Evolutionary conservation across 2,113 vertebrate genomes (phyloP), one percentile per base, ranked within the genome.

Genomic region (Odocoileus virginianus): DNA sequence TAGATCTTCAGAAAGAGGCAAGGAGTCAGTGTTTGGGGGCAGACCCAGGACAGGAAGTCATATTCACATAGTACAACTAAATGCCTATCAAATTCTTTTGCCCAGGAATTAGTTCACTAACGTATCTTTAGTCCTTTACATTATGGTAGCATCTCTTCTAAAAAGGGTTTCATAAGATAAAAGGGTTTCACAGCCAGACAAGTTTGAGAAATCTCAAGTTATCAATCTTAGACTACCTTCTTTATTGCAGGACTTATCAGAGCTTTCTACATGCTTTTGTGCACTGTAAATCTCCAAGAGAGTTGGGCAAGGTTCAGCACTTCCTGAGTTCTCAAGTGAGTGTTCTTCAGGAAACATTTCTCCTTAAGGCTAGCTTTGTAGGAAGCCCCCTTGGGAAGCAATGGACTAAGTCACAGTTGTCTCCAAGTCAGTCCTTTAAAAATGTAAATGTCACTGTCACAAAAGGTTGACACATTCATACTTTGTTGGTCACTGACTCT

Each of bases 1-100:
- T 99, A 99, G 96, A 99, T 99, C 99, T 99, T 99, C 98, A 98
- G 96, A 90, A 83, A 98, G 11, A 97, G 1, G 12, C 47, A 96
- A 76, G 91, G 7, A 36, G 81, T 98, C 19, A 98, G 79, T 21
- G 54, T 94, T 67, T 60, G 3, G 6, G 17, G 50, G n/a, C 21
- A n/a, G 52, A 43, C n/a, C 3, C 33, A 58, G 76, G 25, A 23
- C 45, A 84, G 25, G 25, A 81, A 87, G n/a, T 58, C 47, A 14
- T 60, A 47, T 27, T 92, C 81, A 71, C 25, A 79, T 25, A 76
- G 33, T 11, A 88, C n/a, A 57, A 86, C 12, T 16, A 7, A 92
- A 94, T 36, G 28, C 16, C 88, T 45, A 45, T 67, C 21, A 86
- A 58, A 47, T 58, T 52, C 7, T 85, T 89, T 33, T 82, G 4